A percentile compares a stretch with the other conserved stretches of the same genome.
These are phyloP conservation scores for Allobates femoralis DNA, from an alignment of 2,797 vertebrate genomes.

Conservation along the genomic window DNA sequence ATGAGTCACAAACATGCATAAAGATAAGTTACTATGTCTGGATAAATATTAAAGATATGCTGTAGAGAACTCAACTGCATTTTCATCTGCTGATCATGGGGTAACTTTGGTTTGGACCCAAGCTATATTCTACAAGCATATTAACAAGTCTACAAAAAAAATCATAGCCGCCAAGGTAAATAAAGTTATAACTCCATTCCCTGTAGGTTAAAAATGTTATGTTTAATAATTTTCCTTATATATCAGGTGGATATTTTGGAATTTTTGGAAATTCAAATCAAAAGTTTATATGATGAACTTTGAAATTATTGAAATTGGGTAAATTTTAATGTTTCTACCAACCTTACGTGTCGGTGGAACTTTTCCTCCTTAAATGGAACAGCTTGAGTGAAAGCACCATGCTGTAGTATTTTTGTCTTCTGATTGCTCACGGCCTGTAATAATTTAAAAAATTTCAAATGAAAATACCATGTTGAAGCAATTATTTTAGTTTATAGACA, in stretches of 20 bases:
- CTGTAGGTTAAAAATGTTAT: no score
- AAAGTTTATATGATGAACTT: not conserved
- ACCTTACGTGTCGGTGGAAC: slow-evolving; percentile 61
- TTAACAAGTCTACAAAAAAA: no score
- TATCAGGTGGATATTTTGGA: no score
- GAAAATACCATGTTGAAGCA: no score
- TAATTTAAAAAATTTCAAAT: not conserved
- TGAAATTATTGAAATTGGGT: not conserved
- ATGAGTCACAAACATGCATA: not conserved
- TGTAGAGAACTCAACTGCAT: not conserved
- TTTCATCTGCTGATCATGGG: not conserved
- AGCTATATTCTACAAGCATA: no score
- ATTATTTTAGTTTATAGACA: no score
- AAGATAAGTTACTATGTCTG: not conserved
- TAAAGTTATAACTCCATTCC: no score
- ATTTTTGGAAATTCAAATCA: not conserved
- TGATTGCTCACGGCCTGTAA: slow-evolving; percentile 33
- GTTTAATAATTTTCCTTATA: no score
- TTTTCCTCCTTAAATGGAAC: slow-evolving; percentile 63
- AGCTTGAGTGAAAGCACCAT: slow-evolving; percentile 60
- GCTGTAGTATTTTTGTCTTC: slow-evolving; percentile 59
- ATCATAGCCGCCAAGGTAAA: no score
- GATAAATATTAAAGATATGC: not conserved
- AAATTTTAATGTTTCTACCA: not conserved
- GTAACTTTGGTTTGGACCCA: no score